Base-by-base conservation (phyloP, 2,888 invertebrate species). In the Chorisops tibialis region DNA sequence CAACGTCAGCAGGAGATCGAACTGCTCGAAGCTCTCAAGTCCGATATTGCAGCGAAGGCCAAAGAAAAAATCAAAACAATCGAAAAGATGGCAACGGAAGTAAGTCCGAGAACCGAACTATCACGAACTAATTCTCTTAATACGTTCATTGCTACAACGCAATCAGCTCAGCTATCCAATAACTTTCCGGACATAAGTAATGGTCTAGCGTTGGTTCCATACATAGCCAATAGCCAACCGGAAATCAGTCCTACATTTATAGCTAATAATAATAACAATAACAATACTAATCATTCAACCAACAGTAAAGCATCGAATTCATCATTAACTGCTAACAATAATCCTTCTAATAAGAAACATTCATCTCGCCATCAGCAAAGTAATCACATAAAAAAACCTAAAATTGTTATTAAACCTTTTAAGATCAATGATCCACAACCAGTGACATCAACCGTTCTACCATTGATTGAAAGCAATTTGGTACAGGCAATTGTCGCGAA, bases 31-130 rank as follows among this genome's bases (percentile, higher is more conserved):
- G 79, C 84, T 65, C 73, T 87, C 7, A 85, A 86, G 69, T 81
- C 84, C 68, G 84, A 85, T 66, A 75, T 84, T 73, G 83, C 88
- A 61, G 81, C 87, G 65, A 88, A 90, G 75, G 89, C 90, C 2
- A 87, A 87, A 70, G 88, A 87, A 71, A 78, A 78, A 67, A 77
- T 76, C 19, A 75, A 73, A 63, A 79, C 81, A 2, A 75, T 86
- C 61, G 85, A 85, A 65, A 84, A 84, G 71, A 72, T 75, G 71
- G 72, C 72, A 48, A 70, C 68, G 51, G 69, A 68, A 68, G 67
- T 67, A 66, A 68, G 68, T 68, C 68, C 69, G 35, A 63, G 65
- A 41, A 43, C 43, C 22, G 61, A 54, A 39, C 16, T 61, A 21
- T 24, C 39, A 41, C 24, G 65, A 66, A 67, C 30, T 70, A 76